Evolutionary conservation across 2,113 vertebrate species (phyloP), one percentile per base, ranked within the genome.

Genomic region (Pachypanchax playfairii): DNA sequence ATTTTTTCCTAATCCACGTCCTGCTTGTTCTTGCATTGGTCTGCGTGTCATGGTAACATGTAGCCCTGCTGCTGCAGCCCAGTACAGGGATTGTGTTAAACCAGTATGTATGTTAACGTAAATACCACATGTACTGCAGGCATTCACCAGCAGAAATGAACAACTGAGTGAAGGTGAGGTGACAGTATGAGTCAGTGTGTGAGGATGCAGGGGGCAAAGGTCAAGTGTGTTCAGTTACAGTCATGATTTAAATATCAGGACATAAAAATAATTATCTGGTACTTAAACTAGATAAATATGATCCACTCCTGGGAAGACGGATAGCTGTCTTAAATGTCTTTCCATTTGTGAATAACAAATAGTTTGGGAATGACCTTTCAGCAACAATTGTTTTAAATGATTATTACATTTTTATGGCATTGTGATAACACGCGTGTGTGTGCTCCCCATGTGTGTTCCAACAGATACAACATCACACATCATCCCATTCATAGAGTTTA

Each of bases 21-120:
- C 80, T 70, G 65, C 77, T 78, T 83, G 81, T 80, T 82, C 78
- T 73, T 75, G 80, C 80, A 85, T 87, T 85, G 85, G 75, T 71
- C 58, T 80, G 75, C 64, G 55, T 83, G 79, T 82, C 82, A 65
- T 5, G 53, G 61, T 75, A 75, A 83, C 67, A 80, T 68, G 77
- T 43, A 79, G 70, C 38, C 60, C 43, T 21, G 65, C 41, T 26
- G 65, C 69, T 61, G 54, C 42, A 5, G 39, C 48, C 35, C 21
- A 10, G 28, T 36, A 7, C 18, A 12, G 39, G 52, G 73, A 71
- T 68, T 63, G 67, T 78, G 70, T 82, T 80, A 70, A 59, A 47
- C 22, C n/a, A 1, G 22, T 33, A 35, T 59, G 59, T 60, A 26
- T 58, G 66, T 70, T 53, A 69, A 70, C 25, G 22, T 50, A 52